Base-by-base conservation (phyloP, 2,113 vertebrate genomes). In the Uria lomvia region DNA sequence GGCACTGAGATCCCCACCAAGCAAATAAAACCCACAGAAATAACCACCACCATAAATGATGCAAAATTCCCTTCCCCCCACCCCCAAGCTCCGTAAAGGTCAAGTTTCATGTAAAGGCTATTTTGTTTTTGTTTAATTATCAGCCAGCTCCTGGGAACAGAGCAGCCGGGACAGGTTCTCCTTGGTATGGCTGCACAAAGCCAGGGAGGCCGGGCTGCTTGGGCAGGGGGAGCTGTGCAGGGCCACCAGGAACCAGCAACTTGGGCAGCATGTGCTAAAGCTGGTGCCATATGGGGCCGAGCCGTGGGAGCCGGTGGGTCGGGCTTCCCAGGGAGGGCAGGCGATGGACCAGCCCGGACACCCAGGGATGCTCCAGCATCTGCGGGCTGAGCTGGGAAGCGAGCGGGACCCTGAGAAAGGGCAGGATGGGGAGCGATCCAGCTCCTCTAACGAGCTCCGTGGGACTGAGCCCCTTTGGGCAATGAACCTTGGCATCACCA, bases 81-180 rank as follows among this genome's bases (percentile, higher is more conserved):
- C 11, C 12, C 12, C 11, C 55, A 27, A 27, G 73, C 77, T 82
- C 60, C 14, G 12, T n/a, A 95, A 96, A 96, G 95, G 94, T 96
- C 94, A 96, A 71, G 66, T 97, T 97, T 96, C 95, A 60, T 72
- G 84, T 89, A 73, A 89, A 75, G 8, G 34, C 90, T 90, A 30
- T 95, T 97, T 96, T 89, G 93, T 66, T 81, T 96, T 96, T 97
- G 96, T 97, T 96, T 97, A 97, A 96, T 96, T 96, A 97, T 96
- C 95, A 96, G 90, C 96, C 81, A 82, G 77, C 49, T 91, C 92
- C 65, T 3, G 74, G 47, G 93, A 79, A 1, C 1, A 1, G 74
- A 95, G 93, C 94, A 85, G 92, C 93, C 77, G 2, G 3, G 92
- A 94, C 96, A 96, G 95, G 96, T 96, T 97, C 84, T 90, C 80